Evolutionary conservation across 2,888 invertebrate species (phyloP).

Genomic region (Pseudeuparius sepicola): DNA sequence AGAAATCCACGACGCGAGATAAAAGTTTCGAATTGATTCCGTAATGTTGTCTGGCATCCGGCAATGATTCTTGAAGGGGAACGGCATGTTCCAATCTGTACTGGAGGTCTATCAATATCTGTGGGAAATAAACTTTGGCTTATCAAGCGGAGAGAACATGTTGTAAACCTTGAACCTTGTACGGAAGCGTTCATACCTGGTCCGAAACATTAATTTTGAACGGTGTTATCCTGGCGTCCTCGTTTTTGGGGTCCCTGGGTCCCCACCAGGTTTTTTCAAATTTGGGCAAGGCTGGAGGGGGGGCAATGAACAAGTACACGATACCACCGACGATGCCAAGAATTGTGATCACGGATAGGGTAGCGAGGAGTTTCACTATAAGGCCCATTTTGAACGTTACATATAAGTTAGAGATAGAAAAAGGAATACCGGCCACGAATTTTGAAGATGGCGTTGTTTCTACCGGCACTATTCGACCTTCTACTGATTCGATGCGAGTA

Average conservation of each 20-base stretch:
- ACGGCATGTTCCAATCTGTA: slow-evolving; percentile 6
- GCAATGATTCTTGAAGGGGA: slow-evolving; percentile 42
- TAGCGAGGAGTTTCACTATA: too few relatives aligned
- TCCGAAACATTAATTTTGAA: slow-evolving; percentile 51
- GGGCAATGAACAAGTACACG: too few relatives aligned
- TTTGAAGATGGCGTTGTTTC: too few relatives aligned
- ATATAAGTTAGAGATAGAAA: too few relatives aligned
- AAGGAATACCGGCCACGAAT: too few relatives aligned
- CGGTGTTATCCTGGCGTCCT: slow-evolving; percentile 44
- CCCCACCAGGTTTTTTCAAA: slow-evolving; percentile 50
- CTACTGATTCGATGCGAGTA: too few relatives aligned
- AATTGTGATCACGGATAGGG: too few relatives aligned
- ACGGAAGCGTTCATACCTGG: slow-evolving; percentile 41
- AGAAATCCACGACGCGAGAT: slow-evolving; percentile 58
- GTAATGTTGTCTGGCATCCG: slow-evolving; percentile 61
- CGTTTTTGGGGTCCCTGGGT: slow-evolving; percentile 39
- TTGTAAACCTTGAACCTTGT: background rate
- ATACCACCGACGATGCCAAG: too few relatives aligned
- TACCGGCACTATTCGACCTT: too few relatives aligned
- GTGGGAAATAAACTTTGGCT: too few relatives aligned
- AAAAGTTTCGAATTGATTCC: slow-evolving; percentile 67
- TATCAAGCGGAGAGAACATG: too few relatives aligned
- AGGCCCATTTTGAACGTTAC: too few relatives aligned
- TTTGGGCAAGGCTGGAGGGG: slow-evolving; percentile 21
- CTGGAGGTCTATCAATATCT: slow-evolving; percentile 10